These are phyloP conservation scores for Colossoma macropomum DNA, from an alignment of 2,113 vertebrate genomes.

Conservation along the genomic window DNA sequence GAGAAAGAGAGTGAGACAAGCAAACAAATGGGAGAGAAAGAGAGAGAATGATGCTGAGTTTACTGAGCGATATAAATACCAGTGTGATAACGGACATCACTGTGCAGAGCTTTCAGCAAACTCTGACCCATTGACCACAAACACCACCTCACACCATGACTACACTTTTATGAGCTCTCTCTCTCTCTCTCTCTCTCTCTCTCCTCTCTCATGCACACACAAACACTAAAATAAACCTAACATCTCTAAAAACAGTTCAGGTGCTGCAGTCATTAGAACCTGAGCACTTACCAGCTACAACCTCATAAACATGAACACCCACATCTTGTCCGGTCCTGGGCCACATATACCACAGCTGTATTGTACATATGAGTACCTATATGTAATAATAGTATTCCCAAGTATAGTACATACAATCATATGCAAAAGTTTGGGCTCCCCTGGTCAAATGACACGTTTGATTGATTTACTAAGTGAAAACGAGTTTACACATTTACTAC, in stretches of 20 bases:
- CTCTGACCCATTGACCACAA: slow-evolving; percentile 38
- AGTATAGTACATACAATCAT: no score
- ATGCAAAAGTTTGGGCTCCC: no score
- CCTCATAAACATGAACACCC: not conserved
- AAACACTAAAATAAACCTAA: not conserved
- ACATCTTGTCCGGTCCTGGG: not conserved
- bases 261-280: not conserved
- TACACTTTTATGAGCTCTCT: not conserved
- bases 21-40: not conserved
- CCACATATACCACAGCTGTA: not conserved
- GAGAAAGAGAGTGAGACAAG: not conserved
- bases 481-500: no score
- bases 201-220: not conserved
- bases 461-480: no score
- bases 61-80: not conserved
- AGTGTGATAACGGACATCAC: slow-evolving; percentile 3
- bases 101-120: not conserved
- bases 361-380: no score
- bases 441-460: no score
- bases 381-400: no score
- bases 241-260: not conserved
- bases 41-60: not conserved
- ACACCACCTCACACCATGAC: slow-evolving; percentile 11
- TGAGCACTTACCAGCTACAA: slow-evolving; percentile 4
- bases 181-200: not conserved